Percentiles rank a stretch among this genome's conserved stretches.
Evolutionary conservation across 2,113 vertebrate species (phyloP).

Genomic region (Lichenostomus cassidix): DNA sequence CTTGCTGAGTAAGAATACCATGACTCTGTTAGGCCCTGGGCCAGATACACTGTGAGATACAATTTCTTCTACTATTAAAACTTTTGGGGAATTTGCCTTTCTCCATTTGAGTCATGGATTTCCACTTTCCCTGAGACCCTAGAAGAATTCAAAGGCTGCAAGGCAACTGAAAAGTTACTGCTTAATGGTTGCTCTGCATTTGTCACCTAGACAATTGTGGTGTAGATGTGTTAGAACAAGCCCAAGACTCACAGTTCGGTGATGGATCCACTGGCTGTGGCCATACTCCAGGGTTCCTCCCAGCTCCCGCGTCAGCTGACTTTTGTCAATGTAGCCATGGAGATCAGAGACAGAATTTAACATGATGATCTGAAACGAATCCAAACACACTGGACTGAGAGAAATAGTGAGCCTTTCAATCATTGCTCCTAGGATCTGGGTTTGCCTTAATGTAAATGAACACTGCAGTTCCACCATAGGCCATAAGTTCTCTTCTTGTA

Average conservation of each 20-base stretch:
- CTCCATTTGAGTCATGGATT: background rate
- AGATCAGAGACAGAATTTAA: slow-evolving; percentile 92
- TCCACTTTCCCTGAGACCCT: background rate
- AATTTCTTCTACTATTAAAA: background rate
- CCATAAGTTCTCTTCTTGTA: background rate
- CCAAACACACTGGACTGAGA: background rate
- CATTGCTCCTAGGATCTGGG: background rate
- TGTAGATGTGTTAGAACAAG: fast-evolving
- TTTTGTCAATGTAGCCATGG: slow-evolving; percentile 90
- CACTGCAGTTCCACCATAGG: background rate
- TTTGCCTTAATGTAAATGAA: background rate
- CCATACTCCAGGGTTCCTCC: slow-evolving; percentile 90
- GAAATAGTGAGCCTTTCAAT: background rate
- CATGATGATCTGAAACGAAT: slow-evolving; percentile 86
- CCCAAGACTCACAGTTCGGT: slow-evolving; percentile 85
- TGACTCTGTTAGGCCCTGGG: too few relatives aligned
- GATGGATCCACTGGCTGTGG: slow-evolving; percentile 94
- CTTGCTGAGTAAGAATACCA: background rate
- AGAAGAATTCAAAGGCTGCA: background rate
- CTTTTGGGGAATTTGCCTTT: background rate
- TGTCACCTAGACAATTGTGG: background rate
- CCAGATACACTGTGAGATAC: background rate
- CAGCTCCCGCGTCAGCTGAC: slow-evolving; percentile 88
- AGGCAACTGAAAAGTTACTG: background rate
- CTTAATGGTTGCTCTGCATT: background rate